phyloP scores from a whole-genome alignment of 2,797 vertebrate species.

The Sylvilagus floridanus region DNA sequence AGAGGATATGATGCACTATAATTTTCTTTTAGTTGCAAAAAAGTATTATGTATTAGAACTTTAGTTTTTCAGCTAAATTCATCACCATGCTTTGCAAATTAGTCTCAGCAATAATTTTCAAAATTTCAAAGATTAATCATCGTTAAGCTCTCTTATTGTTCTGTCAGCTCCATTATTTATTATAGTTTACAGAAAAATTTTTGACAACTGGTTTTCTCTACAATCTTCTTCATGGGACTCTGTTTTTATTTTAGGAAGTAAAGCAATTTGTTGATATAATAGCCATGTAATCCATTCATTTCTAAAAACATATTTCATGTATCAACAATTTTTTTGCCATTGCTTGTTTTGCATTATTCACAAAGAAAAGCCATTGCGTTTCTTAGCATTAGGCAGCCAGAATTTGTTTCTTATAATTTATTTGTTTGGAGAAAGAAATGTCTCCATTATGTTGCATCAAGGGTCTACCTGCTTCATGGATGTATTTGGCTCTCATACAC shows the following conservation, averaged over 20 bases:
- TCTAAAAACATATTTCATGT: slow-evolving; percentile 68
- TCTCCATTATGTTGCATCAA: slow-evolving; percentile 8
- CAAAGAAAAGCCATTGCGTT: slow-evolving; percentile 59
- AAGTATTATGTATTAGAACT: not conserved
- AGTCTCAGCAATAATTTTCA: not conserved
- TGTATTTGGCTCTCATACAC: not conserved
- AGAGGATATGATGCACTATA: not conserved
- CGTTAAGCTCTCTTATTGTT: not conserved
- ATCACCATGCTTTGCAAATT: slow-evolving; percentile 24
- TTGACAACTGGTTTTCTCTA: slow-evolving; percentile 64
- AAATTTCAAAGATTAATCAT: slow-evolving; percentile 44
- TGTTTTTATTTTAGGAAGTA: slow-evolving; percentile 75
- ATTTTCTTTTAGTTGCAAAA: not conserved
- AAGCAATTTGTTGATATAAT: slow-evolving; percentile 75
- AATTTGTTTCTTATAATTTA: slow-evolving; percentile 45
- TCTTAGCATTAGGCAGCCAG: slow-evolving; percentile 69
- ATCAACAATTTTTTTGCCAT: slow-evolving; percentile 58
- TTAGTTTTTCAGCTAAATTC: not conserved
- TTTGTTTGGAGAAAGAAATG: slow-evolving; percentile 66
- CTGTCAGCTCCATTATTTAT: slow-evolving; percentile 41
- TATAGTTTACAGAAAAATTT: not conserved
- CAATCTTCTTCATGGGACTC: slow-evolving; percentile 65
- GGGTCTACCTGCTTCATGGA: not conserved
- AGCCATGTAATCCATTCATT: slow-evolving; percentile 74
- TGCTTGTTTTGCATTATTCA: slow-evolving; percentile 64